These are phyloP conservation scores for Malurus splendens DNA, from an alignment of 2,797 vertebrate genomes.

Conservation along the genomic window DNA sequence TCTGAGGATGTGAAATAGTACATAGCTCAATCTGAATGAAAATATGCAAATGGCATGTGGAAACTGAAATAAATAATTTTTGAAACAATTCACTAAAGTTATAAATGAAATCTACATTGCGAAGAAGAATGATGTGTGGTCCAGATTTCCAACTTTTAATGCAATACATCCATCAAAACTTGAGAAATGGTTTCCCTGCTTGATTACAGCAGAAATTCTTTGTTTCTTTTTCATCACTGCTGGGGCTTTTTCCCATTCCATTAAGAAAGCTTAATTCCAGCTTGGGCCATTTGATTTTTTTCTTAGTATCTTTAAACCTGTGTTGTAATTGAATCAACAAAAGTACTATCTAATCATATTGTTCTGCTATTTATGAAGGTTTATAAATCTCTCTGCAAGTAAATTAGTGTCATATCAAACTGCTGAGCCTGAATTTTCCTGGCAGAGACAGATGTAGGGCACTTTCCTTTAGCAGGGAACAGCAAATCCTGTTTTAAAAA, in stretches of 20 bases:
- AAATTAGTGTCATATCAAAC: slow-evolving; percentile 58
- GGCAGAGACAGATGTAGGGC: slow-evolving; percentile 42
- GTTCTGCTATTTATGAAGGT: slow-evolving; percentile 51
- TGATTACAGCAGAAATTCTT: neutral
- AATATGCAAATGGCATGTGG: neutral
- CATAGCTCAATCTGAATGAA: neutral
- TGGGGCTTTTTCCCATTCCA: neutral
- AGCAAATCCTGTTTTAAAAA: slow-evolving; percentile 31
- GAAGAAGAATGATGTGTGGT: rapidly evolving
- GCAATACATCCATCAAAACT: neutral
- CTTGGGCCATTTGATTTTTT: slow-evolving; percentile 19
- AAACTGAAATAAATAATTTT: neutral
- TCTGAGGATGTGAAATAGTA: neutral
- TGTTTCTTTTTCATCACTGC: neutral
- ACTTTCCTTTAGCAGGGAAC: neutral
- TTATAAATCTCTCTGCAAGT: slow-evolving; percentile 56
- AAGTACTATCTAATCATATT: slow-evolving; percentile 53
- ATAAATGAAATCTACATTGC: neutral
- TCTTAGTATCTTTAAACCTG: slow-evolving; percentile 23
- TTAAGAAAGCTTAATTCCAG: slow-evolving; percentile 35
- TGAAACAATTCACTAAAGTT: neutral
- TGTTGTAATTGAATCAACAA: slow-evolving; percentile 52
- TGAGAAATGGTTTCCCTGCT: neutral
- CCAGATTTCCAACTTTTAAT: neutral
- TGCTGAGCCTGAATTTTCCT: slow-evolving; percentile 54